Evolutionary conservation across 1,140 invertebrate genomes (phyloP), one percentile per base, ranked within the genome.

Genomic region (Agrypnia vestita): DNA sequence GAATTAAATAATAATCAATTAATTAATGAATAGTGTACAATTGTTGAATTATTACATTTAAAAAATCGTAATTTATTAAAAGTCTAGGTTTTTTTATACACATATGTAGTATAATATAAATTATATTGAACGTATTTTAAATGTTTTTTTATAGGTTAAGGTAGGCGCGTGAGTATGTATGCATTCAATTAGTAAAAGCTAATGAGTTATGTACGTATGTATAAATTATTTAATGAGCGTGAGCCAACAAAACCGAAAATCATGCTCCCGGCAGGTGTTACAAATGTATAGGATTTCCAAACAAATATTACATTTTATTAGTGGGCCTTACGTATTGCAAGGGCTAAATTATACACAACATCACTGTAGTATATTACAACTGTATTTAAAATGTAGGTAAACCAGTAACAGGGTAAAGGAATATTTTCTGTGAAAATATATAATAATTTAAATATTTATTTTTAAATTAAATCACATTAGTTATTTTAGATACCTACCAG

Each of bases 131-230:
- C 49, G 49, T 13, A 9, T 64, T 25, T 43, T 35, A 35, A 64
- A 64, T 25, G 11, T 13, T 43, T 21, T 25, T 13, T 43, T 35
- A 64, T 43, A 25, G 9, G 19, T 8, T 9, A 25, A 3, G 11
- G 49, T 51, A 15, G 11, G n/a, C 8, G 1, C 11, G n/a, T 51
- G 49, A n/a, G n/a, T n/a, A 13, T 25, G 61, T 13, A 13, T 7
- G 61, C n/a, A 64, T 64, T 64, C 61, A 64, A 64, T 64, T 64
- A 64, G 61, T 64, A 19, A 13, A 64, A 35, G 35, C 21, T 64
- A 64, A 64, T 64, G 25, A 64, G 35, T 64, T 35, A 25, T 15
- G 25, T n/a, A 25, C n/a, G 3, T 35, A 59, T n/a, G 15, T 12
- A 59, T 21, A 59, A 10, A 59, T 35, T 64, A 35, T 64, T 35